Base-by-base conservation (phyloP, 2,888 invertebrate genomes). In the Drosophila fulvimacula region DNA sequence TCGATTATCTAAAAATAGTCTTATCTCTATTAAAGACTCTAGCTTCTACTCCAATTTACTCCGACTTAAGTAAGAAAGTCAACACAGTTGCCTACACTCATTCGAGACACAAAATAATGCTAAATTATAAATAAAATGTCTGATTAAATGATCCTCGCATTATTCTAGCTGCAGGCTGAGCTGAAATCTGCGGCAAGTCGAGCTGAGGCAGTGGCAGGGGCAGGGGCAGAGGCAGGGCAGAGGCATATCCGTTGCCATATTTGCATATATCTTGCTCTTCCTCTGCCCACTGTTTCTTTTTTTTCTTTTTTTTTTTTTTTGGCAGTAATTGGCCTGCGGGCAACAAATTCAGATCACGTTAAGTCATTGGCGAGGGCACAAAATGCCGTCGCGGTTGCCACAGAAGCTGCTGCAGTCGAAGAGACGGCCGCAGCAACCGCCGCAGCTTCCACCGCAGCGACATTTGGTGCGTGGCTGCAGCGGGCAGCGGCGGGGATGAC, bases 311-410 rank as follows among this genome's bases (percentile, higher is more conserved):
- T 21, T 10, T 36, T 52, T 72, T 70, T 79, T 79, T 71, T 77
- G 78, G 79, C 88, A 83, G 82, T 89, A 86, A 88, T 88, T 88
- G 90, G 83, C 74, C 69, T 73, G 82, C 78, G 75, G 78, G 81
- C 82, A 89, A 88, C 90, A 87, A 89, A 88, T 88, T 89, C 90
- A 83, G 89, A 90, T 84, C 89, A 88, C 89, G 83, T 83, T 80
- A 84, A 90, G 74, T 81, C 78, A 80, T 81, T 84, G 85, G 73
- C 71, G 76, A 72, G 74, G 73, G 68, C 76, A 79, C 74, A 81
- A 86, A 83, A 86, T 83, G 81, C 79, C 82, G 82, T 76, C 82
- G 87, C 77, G 72, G 68, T 52, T 65, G 68, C 55, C 59, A 56
- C 62, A 30, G 66, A 19, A 48, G 67, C 44, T 55, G 60, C 19